Evolutionary conservation across 2,888 invertebrate species (phyloP).

Genomic region (Macroteleia sp.): DNA sequence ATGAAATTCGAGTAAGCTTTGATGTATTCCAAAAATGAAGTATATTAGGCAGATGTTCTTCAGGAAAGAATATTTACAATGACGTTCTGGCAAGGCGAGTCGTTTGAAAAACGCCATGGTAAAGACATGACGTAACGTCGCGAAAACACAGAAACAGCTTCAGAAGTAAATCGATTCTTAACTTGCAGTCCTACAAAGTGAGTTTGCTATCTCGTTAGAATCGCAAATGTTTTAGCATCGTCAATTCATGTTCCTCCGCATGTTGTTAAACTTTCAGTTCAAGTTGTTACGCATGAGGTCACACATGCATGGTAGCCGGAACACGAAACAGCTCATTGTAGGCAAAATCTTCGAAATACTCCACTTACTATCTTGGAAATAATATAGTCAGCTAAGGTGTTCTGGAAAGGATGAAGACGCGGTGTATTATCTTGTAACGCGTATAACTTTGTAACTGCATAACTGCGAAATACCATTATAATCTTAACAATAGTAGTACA

Average conservation of each 20-base stretch:
- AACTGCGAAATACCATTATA: slow-evolving; percentile 60
- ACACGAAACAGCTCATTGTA: slow-evolving; percentile 57
- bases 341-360: slow-evolving; percentile 59
- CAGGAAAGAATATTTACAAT: slow-evolving; percentile 19
- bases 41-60: background rate
- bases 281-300: slow-evolving; percentile 63
- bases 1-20: no score
- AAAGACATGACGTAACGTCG: slow-evolving; percentile 26
- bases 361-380: slow-evolving; percentile 55
- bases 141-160: slow-evolving; percentile 26
- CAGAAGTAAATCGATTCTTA: slow-evolving; percentile 51
- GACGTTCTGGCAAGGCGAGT: slow-evolving; percentile 21
- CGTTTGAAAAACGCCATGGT: slow-evolving; percentile 37
- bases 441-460: slow-evolving; percentile 61
- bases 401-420: slow-evolving; percentile 55
- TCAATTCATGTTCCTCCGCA: slow-evolving; percentile 51
- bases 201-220: slow-evolving; percentile 60
- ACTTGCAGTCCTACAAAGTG: slow-evolving; percentile 39
- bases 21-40: no score
- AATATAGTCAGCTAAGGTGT: slow-evolving; percentile 58
- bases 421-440: slow-evolving; percentile 58
- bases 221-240: slow-evolving; percentile 62
- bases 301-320: slow-evolving; percentile 54
- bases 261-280: slow-evolving; percentile 61
- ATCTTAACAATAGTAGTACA: slow-evolving; percentile 54